Conservation (phyloP, 35 echinoderm and acorn worm genomes). For the Lytechinus pictus region DNA sequence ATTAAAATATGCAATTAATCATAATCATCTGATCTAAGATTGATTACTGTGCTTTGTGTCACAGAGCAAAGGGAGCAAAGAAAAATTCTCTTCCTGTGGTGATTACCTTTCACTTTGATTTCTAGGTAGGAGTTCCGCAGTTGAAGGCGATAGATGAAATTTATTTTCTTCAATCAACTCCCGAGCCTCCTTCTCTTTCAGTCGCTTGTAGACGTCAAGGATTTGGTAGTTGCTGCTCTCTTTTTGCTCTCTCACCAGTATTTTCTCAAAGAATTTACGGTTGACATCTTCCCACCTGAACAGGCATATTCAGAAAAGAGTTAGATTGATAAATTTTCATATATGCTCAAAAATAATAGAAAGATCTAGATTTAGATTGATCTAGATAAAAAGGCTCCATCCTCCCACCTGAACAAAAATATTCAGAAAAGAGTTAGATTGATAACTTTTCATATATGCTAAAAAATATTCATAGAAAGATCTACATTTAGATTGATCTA, state of each 20-base stretch:
- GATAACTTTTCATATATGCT: no score
- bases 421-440: no score
- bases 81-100: no score
- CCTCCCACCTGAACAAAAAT: constrained; percentile 66
- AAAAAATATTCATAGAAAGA: background rate
- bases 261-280: constrained; percentile 61
- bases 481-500: background rate
- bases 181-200: constrained; percentile 78
- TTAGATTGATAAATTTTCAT: no score
- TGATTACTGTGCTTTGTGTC: no score
- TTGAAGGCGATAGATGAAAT: background rate
- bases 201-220: constrained; percentile 76
- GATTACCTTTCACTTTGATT: background rate
- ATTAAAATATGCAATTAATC: no score
- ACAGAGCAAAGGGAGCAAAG: no score
- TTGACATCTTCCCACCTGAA: constrained; percentile 80
- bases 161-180: constrained; percentile 72
- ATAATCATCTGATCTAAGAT: no score
- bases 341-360: background rate
- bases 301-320: background rate
- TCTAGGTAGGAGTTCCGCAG: background rate
- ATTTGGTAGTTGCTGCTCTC: constrained; percentile 62
- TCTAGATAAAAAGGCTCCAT: background rate
- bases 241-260: constrained; percentile 65
- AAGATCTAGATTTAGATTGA: background rate